These are phyloP conservation scores for Silurus aristotelis DNA, from an alignment of 2,797 vertebrate genomes.

Conservation along the genomic window DNA sequence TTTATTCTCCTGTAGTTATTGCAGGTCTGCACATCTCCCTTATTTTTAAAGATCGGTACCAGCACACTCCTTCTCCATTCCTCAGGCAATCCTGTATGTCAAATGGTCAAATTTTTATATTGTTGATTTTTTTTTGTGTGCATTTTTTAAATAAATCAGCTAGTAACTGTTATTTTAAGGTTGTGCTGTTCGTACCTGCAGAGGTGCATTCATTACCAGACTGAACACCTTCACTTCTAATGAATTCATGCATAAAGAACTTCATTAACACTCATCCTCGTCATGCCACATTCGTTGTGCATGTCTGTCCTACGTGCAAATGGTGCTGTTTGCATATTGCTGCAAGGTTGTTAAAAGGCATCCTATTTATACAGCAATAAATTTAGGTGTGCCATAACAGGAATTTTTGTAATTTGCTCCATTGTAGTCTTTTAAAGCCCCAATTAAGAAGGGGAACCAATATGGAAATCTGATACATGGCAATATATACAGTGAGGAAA, in stretches of 20 bases:
- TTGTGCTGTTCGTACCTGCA: constrained; percentile 71
- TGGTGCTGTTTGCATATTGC: constrained; percentile 18
- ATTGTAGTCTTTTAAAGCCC: constrained; percentile 4
- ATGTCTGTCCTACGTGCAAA: constrained; percentile 35
- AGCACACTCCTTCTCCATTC: too few species aligned
- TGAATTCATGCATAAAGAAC: constrained; percentile 67
- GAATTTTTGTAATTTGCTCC: neutral
- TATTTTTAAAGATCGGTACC: too few species aligned
- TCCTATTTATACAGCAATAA: constrained; percentile 1
- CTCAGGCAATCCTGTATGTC: too few species aligned
- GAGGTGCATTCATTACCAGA: constrained; percentile 69
- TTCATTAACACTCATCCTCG: constrained; percentile 73
- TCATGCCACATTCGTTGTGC: constrained; percentile 62
- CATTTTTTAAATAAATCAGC: constrained; percentile 29
- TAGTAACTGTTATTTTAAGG: constrained; percentile 74
- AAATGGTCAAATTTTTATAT: too few species aligned
- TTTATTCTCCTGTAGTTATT: too few species aligned
- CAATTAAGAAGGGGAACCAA: neutral
- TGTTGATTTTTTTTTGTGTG: too few species aligned
- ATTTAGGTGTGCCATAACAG: neutral
- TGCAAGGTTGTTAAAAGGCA: neutral
- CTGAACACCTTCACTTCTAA: constrained; percentile 64
- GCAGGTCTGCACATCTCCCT: too few species aligned
- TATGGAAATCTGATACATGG: too few species aligned
- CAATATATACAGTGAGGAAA: too few species aligned